Evolutionary conservation across 1,140 invertebrate species (phyloP), one percentile per base, ranked within the genome.

Genomic region (Mamestra configurata): DNA sequence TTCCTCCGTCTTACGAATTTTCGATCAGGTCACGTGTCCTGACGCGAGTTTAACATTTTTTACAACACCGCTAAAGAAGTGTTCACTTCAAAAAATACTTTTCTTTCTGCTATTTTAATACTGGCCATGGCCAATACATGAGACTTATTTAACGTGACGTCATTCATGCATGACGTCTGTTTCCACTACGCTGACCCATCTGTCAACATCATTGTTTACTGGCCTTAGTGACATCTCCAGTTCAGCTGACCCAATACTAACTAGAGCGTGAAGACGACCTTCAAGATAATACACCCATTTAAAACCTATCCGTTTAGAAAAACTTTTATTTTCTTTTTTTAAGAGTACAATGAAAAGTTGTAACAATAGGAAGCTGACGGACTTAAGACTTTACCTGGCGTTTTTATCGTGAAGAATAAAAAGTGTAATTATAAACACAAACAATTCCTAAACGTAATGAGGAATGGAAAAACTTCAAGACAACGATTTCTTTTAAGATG

Each of bases 361-460:
- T 20, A 59, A 79, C 77, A 79, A 79, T 61, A 61, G 66, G 43
- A 68, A 79, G 24, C 66, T 68, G 4, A 31, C 68, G 6, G 49
- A 59, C 53, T 59, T 35, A 68, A 68, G 57, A 71, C 40, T 73
- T 75, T 76, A 76, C 73, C 55, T 61, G 57, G 40, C 57, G 18
- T 64, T 79, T 64, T 79, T 61, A 46, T 43, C n/a, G 37, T 51
- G 35, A 49, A 49, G 40, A 51, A 72, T 46, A 79, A 71, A 79
- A 72, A 79, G 53, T 70, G 27, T 79, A 79, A 79, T 71, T 71
- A 71, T 49, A 72, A 53, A 31, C 18, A 68, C 46, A 79, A 61
- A 72, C 66, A 59, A 53, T 68, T 72, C 46, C 59, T 6, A n/a
- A 71, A 79, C 40, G 51, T 72, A 79, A 79, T 79, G 15, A 71